Conservation (phyloP, 23 tunicate genomes). For the Phallusia fumigata region DNA sequence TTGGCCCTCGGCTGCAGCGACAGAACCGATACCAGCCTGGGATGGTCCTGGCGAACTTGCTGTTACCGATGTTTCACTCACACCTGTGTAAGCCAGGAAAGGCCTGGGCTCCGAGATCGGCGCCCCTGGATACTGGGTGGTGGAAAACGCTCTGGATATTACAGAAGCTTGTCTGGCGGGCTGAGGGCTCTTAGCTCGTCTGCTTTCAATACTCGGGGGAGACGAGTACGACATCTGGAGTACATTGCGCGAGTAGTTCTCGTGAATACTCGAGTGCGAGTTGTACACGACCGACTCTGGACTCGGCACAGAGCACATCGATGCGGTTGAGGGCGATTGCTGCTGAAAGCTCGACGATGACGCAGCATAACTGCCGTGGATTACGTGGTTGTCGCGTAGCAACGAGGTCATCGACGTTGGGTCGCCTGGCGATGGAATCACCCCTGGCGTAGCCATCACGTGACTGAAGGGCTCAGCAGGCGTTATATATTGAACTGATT, state of each 20-base stretch:
- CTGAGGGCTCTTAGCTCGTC: constrained; percentile 14
- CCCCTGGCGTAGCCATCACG: not conserved
- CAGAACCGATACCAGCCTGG: not conserved
- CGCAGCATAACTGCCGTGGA: not conserved
- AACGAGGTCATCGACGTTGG: not conserved
- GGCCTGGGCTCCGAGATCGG: not conserved
- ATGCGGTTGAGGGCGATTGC: not conserved
- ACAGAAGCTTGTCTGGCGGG: constrained; percentile 1
- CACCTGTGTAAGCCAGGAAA: not conserved
- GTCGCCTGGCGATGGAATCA: not conserved
- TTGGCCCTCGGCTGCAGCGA: not conserved
- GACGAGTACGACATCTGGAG: constrained; percentile 18
- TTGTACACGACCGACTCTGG: not conserved
- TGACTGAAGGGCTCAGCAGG: constrained; percentile 20
- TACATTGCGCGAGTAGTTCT: not conserved
- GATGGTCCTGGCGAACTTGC: not conserved
- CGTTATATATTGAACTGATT: constrained; percentile 32
- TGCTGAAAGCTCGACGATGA: not conserved
- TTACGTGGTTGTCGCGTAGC: not conserved
- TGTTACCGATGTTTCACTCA: not conserved
- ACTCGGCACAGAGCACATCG: not conserved
- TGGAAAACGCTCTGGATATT: not conserved
- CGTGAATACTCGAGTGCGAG: not conserved
- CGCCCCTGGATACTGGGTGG: not conserved
- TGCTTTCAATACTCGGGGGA: constrained; percentile 14